Evolutionary conservation across 2,113 vertebrate species (phyloP).

Genomic region (Sylvia atricapilla): DNA sequence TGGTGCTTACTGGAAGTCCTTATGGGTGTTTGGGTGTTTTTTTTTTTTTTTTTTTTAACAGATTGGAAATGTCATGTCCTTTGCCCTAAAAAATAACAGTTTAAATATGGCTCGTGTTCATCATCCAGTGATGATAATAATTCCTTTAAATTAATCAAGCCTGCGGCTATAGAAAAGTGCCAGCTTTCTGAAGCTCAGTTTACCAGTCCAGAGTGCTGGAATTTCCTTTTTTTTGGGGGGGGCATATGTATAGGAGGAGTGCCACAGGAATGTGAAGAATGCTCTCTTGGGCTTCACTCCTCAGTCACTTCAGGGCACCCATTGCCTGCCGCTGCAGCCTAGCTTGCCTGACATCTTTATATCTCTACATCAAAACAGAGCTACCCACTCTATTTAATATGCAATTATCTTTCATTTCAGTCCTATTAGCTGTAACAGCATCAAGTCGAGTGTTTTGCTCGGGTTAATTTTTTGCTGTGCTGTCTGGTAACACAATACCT

Average conservation of each 20-base stretch:
- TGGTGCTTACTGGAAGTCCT: neutral
- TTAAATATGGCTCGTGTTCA: neutral
- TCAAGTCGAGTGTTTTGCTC: neutral
- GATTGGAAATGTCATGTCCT: neutral
- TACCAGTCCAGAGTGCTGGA: neutral
- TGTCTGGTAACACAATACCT: neutral
- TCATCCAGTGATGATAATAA: neutral
- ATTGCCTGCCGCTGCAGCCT: slow-evolving; percentile 3
- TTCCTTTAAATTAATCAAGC: slow-evolving; percentile 21
- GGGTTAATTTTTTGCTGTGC: neutral
- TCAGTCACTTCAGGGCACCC: slow-evolving; percentile 36
- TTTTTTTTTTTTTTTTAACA: neutral
- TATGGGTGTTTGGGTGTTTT: neutral
- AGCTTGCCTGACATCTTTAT: slow-evolving; percentile 23
- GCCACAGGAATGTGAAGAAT: slow-evolving; percentile 44
- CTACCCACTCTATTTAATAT: slow-evolving; percentile 50
- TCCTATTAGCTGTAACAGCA: slow-evolving; percentile 12
- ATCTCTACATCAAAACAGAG: slow-evolving; percentile 53
- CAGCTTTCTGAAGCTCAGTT: neutral
- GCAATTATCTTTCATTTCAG: slow-evolving; percentile 52
- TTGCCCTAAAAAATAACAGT: neutral
- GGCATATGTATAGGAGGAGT: neutral
- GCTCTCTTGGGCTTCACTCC: slow-evolving; percentile 12
- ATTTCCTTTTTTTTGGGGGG: slow-evolving; percentile 12
- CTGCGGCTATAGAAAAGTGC: slow-evolving; percentile 11